Base-by-base conservation (phyloP, 2,888 invertebrate genomes). In the Athalia cordata region DNA sequence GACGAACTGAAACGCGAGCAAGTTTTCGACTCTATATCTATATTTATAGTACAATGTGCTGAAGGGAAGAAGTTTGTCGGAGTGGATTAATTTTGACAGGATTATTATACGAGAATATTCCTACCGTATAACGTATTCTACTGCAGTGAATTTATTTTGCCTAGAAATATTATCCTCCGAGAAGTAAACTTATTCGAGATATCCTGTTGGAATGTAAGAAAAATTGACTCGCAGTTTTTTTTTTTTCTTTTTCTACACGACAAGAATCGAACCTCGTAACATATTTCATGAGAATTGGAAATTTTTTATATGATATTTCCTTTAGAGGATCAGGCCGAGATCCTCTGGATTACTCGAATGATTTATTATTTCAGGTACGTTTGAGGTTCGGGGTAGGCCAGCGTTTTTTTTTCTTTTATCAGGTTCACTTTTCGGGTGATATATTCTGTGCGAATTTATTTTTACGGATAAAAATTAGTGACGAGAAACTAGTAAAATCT, bases 261-360 rank as follows among this genome's bases (percentile, higher is more conserved):
- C 70, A 57, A 70, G 70, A 47, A 55, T 13, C 50, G 75, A 3
- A 8, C 64, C 11, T 7, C 75, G 29, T 5, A 15, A 70, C 68
- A 68, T 77, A 67, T 70, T 68, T 68, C 61, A 77, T 66, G 3
- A 49, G 59, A 68, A 77, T 77, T 77, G 77, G 77, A 70, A 77
- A 77, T 77, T 59, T 77, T 77, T 57, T 68, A 29, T 29, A 62
- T 75, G 50, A 29, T 15, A 75, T 62, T 61, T 75, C 75, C 9
- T 29, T 43, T 29, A 29, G 45, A 75, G 43, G 62, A 62, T 64
- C 62, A 29, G 50, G 52, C 11, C n/a, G 45, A 15, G 50, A 75
- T 62, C 50, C 52, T 11, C 7, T 5, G 9, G 15, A 59, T 13
- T n/a, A n/a, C 47, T 61, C 13, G 29, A 50, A 62, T 62, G 74